These are phyloP conservation scores for Podarcis cretensis DNA, from an alignment of 2,113 vertebrate species.

Conservation along the genomic window DNA sequence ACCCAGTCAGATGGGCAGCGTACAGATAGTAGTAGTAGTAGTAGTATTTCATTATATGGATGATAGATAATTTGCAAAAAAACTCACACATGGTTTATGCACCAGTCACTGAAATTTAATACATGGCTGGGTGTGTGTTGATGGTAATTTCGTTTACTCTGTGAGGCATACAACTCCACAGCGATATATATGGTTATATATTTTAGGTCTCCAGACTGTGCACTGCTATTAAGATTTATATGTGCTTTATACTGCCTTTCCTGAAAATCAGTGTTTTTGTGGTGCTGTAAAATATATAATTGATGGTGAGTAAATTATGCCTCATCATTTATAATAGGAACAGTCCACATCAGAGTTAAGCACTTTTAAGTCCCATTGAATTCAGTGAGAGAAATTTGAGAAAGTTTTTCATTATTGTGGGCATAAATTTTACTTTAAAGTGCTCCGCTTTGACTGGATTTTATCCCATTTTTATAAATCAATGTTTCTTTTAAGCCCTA, in stretches of 20 bases:
- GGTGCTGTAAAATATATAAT: neutral
- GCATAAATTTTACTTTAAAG: neutral
- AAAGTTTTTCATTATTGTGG: neutral
- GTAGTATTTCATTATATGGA: neutral
- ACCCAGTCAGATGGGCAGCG: rapidly evolving
- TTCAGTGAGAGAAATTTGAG: neutral
- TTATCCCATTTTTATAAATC: neutral
- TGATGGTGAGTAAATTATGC: neutral
- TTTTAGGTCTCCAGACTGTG: neutral
- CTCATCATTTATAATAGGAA: neutral
- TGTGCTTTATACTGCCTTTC: neutral
- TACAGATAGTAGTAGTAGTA: too few relatives aligned
- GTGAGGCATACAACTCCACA: too few relatives aligned
- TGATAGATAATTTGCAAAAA: neutral
- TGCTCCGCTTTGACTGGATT: neutral
- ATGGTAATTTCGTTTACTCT: neutral
- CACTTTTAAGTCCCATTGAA: neutral
- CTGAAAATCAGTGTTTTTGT: neutral
- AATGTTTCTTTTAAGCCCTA: neutral
- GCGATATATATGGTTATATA: neutral
- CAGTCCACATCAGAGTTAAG: neutral
- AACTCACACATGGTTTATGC: rapidly evolving
- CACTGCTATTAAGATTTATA: neutral
- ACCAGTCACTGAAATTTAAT: neutral
- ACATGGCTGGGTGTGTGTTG: too few relatives aligned